These are phyloP conservation scores for Calameuta idolon DNA, from an alignment of 2,888 invertebrate species.

Conservation along the genomic window DNA sequence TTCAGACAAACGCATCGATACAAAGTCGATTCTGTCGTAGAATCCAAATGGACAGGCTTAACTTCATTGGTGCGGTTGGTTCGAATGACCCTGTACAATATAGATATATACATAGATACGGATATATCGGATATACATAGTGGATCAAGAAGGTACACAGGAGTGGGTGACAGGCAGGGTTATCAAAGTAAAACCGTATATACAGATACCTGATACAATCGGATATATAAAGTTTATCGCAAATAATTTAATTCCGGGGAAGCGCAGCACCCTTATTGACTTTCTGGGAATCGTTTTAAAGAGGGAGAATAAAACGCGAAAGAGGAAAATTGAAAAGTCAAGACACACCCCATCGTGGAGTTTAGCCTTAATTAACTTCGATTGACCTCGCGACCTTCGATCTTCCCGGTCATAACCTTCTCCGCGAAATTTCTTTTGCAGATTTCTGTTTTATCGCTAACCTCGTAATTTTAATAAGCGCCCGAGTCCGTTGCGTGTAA, in stretches of 20 bases:
- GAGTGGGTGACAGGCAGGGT: not conserved
- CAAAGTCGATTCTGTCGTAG: not conserved
- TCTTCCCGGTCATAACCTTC: slow-evolving; percentile 12
- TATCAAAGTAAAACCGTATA: not conserved
- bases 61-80: not conserved
- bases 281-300: slow-evolving; percentile 32
- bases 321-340: slow-evolving; percentile 54
- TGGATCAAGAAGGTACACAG: not conserved
- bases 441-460: not conserved
- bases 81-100: not conserved
- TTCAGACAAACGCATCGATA: not conserved
- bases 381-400: not conserved
- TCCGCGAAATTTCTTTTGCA: not conserved
- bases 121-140: not conserved
- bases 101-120: not conserved
- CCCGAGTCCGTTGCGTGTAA: not conserved
- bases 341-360: slow-evolving; percentile 30
- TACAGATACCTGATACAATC: not conserved
- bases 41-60: not conserved
- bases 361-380: not conserved
- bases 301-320: slow-evolving; percentile 24
- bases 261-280: slow-evolving; percentile 26
- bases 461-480: not conserved
- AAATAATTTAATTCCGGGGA: slow-evolving; percentile 30
- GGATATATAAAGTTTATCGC: not conserved